Evolutionary conservation across 1,140 invertebrate species (phyloP).

Genomic region (Semibalanus balanoides): DNA sequence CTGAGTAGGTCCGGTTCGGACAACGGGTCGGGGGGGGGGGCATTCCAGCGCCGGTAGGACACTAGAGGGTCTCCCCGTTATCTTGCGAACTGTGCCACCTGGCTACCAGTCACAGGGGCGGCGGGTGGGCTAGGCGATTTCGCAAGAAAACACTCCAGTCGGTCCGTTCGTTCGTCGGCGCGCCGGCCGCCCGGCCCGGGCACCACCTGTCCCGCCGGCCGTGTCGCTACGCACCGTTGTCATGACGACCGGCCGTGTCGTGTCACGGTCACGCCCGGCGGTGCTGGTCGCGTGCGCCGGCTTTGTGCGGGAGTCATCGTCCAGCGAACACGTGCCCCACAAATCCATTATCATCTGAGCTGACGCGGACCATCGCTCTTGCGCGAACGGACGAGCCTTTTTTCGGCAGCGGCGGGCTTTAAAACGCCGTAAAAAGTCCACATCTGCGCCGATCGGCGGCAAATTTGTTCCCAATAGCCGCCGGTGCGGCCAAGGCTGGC

Average conservation of each 20-base stretch:
- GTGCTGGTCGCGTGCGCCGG: neutral
- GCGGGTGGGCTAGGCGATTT: too few species aligned
- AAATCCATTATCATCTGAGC: neutral
- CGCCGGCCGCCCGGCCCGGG: too few species aligned
- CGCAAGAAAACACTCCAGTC: too few species aligned
- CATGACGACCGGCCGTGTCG: neutral
- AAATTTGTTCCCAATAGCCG: neutral
- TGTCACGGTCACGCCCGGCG: neutral
- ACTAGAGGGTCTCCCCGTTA: too few species aligned
- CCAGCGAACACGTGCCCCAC: neutral
- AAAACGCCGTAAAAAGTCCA: neutral
- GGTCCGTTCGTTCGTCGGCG: too few species aligned
- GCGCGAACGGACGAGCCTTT: neutral
- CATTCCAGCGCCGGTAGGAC: too few species aligned
- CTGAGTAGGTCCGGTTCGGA: too few species aligned
- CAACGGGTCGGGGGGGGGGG: too few species aligned
- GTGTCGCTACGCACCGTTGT: too few species aligned
- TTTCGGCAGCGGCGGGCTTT: neutral
- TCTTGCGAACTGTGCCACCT: too few species aligned
- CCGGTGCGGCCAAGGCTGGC: neutral
- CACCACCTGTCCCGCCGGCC: too few species aligned
- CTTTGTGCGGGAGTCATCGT: neutral
- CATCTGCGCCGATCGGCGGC: neutral
- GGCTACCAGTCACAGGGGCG: too few species aligned
- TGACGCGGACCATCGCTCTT: neutral